phyloP scores from a whole-genome alignment of 2,113 vertebrate species.

The Neomonachus schauinslandi region DNA sequence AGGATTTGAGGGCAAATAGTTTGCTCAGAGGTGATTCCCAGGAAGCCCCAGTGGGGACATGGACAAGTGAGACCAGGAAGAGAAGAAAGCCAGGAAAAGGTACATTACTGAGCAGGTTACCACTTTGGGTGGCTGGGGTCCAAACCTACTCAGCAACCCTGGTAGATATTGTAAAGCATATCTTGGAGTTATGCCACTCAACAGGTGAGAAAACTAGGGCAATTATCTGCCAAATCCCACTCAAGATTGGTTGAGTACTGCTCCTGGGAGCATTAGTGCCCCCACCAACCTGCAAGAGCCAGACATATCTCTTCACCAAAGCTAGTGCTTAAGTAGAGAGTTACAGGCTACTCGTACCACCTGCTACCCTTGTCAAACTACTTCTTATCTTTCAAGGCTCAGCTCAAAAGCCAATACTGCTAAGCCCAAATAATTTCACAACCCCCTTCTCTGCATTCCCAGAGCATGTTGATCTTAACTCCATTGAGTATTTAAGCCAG shows the following conservation, averaged over 20 bases:
- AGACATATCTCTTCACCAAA: not conserved
- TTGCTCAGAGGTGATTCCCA: not conserved
- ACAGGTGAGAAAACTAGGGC: not conserved
- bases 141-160: not conserved
- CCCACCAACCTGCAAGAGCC: not conserved
- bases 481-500: not conserved
- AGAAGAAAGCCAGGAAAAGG: not conserved
- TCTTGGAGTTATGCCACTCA: not conserved
- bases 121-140: not conserved
- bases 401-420: not conserved
- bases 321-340: not conserved
- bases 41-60: not conserved
- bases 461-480: not conserved
- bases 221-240: not conserved
- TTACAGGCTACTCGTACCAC: not conserved
- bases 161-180: not conserved
- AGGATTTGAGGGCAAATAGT: not conserved
- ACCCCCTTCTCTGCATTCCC: not conserved
- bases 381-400: not conserved
- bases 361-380: not conserved
- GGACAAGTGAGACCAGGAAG: not conserved
- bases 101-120: not conserved
- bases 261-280: not conserved
- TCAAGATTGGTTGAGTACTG: not conserved
- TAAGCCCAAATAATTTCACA: not conserved